These are phyloP conservation scores for Exocentrus adspersus DNA, from an alignment of 2,888 invertebrate genomes.

Conservation along the genomic window DNA sequence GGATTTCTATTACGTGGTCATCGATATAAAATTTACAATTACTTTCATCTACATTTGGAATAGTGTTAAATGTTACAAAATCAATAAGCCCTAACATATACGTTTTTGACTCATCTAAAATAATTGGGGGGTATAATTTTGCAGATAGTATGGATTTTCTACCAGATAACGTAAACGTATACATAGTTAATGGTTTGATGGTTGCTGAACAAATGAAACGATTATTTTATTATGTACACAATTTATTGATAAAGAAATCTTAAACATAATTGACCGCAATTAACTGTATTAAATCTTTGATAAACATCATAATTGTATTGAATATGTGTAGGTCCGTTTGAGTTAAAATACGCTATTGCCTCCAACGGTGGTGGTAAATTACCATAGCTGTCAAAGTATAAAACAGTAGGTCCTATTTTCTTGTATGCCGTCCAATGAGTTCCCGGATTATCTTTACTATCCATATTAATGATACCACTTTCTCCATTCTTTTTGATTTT, in stretches of 20 bases:
- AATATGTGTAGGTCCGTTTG: neutral
- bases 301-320: conserved; percentile 6
- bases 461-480: conserved; percentile 22
- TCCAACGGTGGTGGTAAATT: conserved; percentile 14
- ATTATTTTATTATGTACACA: neutral
- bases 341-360: conserved; percentile 11
- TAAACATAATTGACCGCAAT: conserved; percentile 1
- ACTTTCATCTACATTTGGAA: conserved; percentile 5
- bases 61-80: neutral
- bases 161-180: neutral
- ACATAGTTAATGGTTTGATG: too few relatives aligned
- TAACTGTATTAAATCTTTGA: conserved; percentile 1
- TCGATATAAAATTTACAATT: conserved; percentile 1
- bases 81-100: neutral
- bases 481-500: conserved; percentile 8
- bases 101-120: neutral
- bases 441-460: conserved; percentile 13
- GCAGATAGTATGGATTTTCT: neutral
- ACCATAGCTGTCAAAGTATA: conserved; percentile 26
- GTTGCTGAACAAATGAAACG: neutral
- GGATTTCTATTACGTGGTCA: too few relatives aligned
- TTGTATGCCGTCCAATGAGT: conserved; percentile 29
- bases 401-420: neutral
- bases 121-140: neutral
- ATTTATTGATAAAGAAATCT: neutral